Evolutionary conservation across 1,140 invertebrate genomes (phyloP).

Genomic region (Hycleus cichorii): DNA sequence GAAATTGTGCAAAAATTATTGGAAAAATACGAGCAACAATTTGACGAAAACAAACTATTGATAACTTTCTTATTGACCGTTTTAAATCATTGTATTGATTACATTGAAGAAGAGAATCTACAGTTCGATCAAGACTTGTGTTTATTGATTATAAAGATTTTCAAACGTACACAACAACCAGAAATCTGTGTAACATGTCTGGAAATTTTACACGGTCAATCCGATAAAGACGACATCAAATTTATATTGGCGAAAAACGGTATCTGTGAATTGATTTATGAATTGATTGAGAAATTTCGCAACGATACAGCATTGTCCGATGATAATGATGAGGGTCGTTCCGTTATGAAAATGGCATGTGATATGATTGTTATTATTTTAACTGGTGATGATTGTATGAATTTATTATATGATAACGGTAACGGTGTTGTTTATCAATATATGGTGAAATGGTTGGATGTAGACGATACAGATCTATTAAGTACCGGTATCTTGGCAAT

Average conservation of each 20-base stretch:
- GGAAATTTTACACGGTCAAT: slow-evolving; percentile 66
- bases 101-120: slow-evolving; percentile 46
- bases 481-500: slow-evolving; percentile 75
- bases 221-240: slow-evolving; percentile 72
- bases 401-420: slow-evolving; percentile 63
- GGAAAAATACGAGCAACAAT: slow-evolving; percentile 21
- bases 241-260: slow-evolving; percentile 63
- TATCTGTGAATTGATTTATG: slow-evolving; percentile 65
- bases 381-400: slow-evolving; percentile 84
- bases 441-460: slow-evolving; percentile 70
- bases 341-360: slow-evolving; percentile 73
- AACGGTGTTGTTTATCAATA: slow-evolving; percentile 62
- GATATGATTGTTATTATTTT: slow-evolving; percentile 76
- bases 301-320: slow-evolving; percentile 21
- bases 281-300: slow-evolving; percentile 65
- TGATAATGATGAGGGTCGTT: slow-evolving; percentile 60
- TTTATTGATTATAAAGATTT: slow-evolving; percentile 52
- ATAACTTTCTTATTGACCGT: slow-evolving; percentile 60
- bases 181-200: slow-evolving; percentile 67
- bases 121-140: slow-evolving; percentile 51
- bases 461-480: slow-evolving; percentile 63
- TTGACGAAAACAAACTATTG: slow-evolving; percentile 19
- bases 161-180: slow-evolving; percentile 50
- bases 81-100: slow-evolving; percentile 68
- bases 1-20: slow-evolving; percentile 49